Percentiles rank a stretch among this genome's conserved stretches.
These are phyloP conservation scores for Sylvia atricapilla DNA, from an alignment of 2,113 vertebrate genomes.

Conservation along the genomic window DNA sequence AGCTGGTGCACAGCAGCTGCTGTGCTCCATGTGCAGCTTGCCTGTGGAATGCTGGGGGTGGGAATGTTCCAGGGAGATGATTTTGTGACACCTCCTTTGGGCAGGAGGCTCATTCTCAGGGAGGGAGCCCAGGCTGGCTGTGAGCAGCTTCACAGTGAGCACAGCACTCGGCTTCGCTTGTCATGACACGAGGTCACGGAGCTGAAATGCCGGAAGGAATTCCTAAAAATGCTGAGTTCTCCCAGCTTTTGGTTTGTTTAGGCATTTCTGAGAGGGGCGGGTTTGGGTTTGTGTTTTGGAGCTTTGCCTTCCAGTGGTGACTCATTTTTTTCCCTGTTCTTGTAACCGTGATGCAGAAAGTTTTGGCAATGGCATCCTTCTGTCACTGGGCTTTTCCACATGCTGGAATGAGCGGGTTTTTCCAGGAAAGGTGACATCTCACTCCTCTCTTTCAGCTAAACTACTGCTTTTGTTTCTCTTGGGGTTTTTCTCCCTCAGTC, in stretches of 20 bases:
- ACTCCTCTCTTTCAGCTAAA: background rate
- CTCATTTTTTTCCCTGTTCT: background rate
- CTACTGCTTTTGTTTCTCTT: background rate
- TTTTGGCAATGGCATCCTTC: background rate
- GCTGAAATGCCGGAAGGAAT: background rate
- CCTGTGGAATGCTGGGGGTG: background rate
- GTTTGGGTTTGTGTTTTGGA: background rate
- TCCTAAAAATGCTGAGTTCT: background rate
- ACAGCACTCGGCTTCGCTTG: background rate
- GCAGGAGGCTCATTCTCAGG: background rate
- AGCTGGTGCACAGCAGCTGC: background rate
- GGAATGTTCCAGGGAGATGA: background rate
- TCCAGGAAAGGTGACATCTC: background rate
- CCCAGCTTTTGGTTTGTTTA: background rate
- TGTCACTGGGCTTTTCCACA: background rate
- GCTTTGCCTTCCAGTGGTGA: background rate
- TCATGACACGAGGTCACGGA: rapidly evolving
- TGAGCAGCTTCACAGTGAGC: rapidly evolving
- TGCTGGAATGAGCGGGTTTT: background rate
- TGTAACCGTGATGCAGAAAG: background rate
- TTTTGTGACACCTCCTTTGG: background rate
- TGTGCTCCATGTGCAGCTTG: background rate
- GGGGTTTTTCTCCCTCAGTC: background rate
- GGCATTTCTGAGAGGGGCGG: background rate
- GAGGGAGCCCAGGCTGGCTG: background rate